These are phyloP conservation scores for Rhipidura dahli DNA, from an alignment of 2,113 vertebrate genomes.

Conservation along the genomic window DNA sequence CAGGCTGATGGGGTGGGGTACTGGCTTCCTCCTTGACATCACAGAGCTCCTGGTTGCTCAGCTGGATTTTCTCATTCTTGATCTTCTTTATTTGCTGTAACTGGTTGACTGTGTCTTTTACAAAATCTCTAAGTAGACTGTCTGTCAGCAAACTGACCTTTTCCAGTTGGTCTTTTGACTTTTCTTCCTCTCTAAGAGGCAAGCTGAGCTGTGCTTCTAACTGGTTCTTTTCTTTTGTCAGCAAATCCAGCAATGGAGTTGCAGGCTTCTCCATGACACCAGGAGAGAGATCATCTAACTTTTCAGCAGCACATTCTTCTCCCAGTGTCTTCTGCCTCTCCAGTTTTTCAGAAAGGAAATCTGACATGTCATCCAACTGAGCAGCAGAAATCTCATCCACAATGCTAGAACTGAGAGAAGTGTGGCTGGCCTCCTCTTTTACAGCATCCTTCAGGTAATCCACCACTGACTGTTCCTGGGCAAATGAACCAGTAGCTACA, in stretches of 20 bases:
- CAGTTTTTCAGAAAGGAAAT: constrained; percentile 67
- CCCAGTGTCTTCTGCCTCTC: constrained; percentile 57
- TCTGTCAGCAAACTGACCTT: constrained; percentile 81
- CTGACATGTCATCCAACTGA: constrained; percentile 48
- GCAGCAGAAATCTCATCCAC: background rate
- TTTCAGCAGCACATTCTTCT: constrained; percentile 60
- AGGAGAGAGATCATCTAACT: constrained; percentile 50
- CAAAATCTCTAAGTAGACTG: constrained; percentile 80
- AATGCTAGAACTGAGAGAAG: constrained; percentile 10
- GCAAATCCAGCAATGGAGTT: constrained; percentile 77
- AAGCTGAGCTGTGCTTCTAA: constrained; percentile 70
- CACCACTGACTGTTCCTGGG: constrained; percentile 38
- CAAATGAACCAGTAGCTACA: background rate
- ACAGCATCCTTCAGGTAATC: constrained; percentile 51
- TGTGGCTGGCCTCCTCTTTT: constrained; percentile 20
- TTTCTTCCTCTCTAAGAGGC: constrained; percentile 52
- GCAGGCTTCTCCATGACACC: constrained; percentile 55
- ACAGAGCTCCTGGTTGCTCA: constrained; percentile 73
- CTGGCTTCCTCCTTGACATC: constrained; percentile 43
- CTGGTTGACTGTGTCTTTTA: constrained; percentile 84
- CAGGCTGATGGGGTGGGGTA: background rate
- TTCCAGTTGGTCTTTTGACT: constrained; percentile 60
- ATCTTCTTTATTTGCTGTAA: constrained; percentile 84
- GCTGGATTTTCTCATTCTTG: constrained; percentile 85
- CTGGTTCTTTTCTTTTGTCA: constrained; percentile 75